Evolutionary conservation across 92 coral and sea anemone species (phyloP), one percentile per base, ranked within the genome.

Genomic region (Pocillopora meandrina): DNA sequence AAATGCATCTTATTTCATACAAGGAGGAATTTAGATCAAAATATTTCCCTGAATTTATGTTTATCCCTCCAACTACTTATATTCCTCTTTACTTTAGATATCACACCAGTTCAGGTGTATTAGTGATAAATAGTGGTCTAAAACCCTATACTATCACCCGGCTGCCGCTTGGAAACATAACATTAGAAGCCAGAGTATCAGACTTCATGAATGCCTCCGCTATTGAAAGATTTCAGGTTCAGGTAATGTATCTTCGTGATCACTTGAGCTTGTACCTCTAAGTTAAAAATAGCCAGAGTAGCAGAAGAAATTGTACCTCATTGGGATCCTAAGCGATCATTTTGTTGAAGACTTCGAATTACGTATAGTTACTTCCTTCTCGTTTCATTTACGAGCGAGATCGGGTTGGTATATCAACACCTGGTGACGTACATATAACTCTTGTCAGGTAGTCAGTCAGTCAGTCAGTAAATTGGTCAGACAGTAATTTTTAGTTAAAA

Each of bases 101-200:
- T 64, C 93, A 94, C 68, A 92, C 93, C 71, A 87, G 76, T 68
- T 89, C 90, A 66, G 98, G 98, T 5, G 83, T 82, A 84, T 85
- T 94, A 62, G 89, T 85, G 10, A 78, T 94, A 16, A 89, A 90
- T 65, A 92, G 82, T 55, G 90, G 93, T 1, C 65, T 34, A n/a
- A 34, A 56, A 1, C 71, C 93, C 61, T 83, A 76, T 57, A 89
- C 90, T 52, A 79, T 78, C 33, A 83, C 84, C 3, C 87, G 83
- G 33, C 87, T 93, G 56, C 97, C 97, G 17, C 90, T 90, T 35
- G 97, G 97, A 56, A 69, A 67, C 15, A 87, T 80, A 35, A 73
- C 84, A 34, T 23, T 93, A 2, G 83, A 91, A 42, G 97, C 83
- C 16, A 76, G 63, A 9, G 84, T 93, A 65, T 87, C 85, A 71